Evolutionary conservation across 30 jellyfish, hydroid and myxozoan species (phyloP), one percentile per base, ranked within the genome.

Genomic region (Morbakka virulenta): DNA sequence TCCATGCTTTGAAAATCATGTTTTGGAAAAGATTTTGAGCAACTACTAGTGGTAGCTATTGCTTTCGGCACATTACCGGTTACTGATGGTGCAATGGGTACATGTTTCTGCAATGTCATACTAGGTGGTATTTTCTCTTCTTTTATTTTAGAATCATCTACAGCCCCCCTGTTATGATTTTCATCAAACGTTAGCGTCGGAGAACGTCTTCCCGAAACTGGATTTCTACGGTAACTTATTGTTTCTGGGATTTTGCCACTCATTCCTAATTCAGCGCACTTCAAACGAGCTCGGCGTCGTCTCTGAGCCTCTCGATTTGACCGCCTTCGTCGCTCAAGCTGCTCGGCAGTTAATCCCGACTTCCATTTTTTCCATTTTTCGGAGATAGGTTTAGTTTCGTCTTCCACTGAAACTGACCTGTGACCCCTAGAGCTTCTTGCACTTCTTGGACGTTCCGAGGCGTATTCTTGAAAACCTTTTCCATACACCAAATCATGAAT

Each of bases 221-320:
- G 57, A 41, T 41, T 41, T 41, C 57, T 9, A 41, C 57, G 57
- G 57, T 41, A 41, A 17, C 57, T 41, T 6, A 41, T 41, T 41
- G 57, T 41, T 41, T 41, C 57, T 17, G 57, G 57, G 57, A 41
- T 41, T 41, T 41, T 41, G 13, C 57, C 57, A 9, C 13, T 17
- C 57, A 41, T 6, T 41, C 57, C 57, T 6, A 41, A 17, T 41
- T 41, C 57, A 6, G 57, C 57, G 57, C 57, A 41, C 17, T 89
- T 74, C 67, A 91, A 64, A 4, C 98, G 68, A 70, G 96, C 86
- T 25, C 98, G 72, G 49, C 98, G 69, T 13, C 98, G 90, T 26
- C 98, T 62, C 53, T 91, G 98, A 1, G 98, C 98, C 64, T 91
- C 98, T 17, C 98, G 91, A 24, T 91, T 91, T 6, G 98, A 91